Conservation (phyloP, 2,113 vertebrate species). For the Malurus melanocephalus region DNA sequence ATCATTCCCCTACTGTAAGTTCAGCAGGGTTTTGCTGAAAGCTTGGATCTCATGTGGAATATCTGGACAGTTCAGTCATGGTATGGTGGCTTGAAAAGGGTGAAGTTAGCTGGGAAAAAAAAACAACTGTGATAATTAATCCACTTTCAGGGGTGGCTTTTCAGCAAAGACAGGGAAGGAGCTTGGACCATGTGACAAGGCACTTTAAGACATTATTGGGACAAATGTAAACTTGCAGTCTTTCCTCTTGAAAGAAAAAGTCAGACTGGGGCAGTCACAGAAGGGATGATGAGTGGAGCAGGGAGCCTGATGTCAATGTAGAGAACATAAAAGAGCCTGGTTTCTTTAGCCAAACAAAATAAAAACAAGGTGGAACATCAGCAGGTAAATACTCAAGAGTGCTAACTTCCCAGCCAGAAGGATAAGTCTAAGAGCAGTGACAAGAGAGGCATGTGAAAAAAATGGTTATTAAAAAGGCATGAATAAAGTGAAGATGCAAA, state of each 20-base stretch:
- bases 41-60: background rate
- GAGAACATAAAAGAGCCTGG: background rate
- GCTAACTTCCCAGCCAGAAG: background rate
- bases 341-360: background rate
- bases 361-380: background rate
- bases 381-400: background rate
- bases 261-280: background rate
- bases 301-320: background rate
- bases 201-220: background rate
- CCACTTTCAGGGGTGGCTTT: background rate
- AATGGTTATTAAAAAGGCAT: background rate
- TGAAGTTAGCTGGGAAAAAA: background rate
- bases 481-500: background rate
- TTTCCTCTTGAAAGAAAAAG: background rate
- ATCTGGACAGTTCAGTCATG: background rate
- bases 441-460: background rate
- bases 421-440: background rate
- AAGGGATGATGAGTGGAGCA: fast-evolving
- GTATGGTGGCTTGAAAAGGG: background rate
- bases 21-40: background rate
- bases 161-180: background rate
- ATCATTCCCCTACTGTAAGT: background rate
- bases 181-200: background rate
- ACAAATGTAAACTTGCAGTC: background rate
- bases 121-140: background rate